A percentile compares a stretch with the other conserved stretches of the same genome.
Conservation (phyloP, 2,888 invertebrate species). For the Cetonia aurata region DNA sequence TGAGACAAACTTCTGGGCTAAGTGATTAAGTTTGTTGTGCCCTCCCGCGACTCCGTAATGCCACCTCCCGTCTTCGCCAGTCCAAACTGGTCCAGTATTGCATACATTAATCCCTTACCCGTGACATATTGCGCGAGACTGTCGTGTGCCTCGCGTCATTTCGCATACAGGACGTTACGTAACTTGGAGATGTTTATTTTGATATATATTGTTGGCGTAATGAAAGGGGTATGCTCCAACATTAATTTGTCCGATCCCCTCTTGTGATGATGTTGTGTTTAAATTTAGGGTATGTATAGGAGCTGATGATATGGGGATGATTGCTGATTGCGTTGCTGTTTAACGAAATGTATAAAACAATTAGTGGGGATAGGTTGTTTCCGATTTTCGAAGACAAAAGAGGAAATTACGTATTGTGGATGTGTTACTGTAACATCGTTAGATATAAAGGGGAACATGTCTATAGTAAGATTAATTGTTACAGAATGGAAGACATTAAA, state of each 20-base stretch:
- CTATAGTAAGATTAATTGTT: no score
- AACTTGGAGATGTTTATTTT: background rate
- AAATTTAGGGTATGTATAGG: slow-evolving; percentile 5
- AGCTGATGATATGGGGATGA: slow-evolving; percentile 10
- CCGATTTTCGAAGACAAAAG: no score
- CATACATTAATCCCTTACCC: slow-evolving; percentile 44
- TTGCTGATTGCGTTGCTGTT: no score
- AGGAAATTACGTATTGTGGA: no score
- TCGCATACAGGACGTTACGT: background rate
- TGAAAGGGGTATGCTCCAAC: background rate
- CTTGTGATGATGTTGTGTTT: no score
- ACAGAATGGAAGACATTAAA: no score
- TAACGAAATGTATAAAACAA: no score
- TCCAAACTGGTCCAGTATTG: slow-evolving; percentile 17
- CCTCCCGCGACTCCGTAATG: slow-evolving; percentile 17
- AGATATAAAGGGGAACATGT: no score
- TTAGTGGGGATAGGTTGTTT: no score
- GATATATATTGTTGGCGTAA: background rate
- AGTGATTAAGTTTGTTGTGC: slow-evolving; percentile 45
- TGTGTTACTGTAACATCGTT: no score
- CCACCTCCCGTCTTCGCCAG: slow-evolving; percentile 2
- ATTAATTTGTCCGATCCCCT: no score
- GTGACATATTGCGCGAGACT: slow-evolving; percentile 33
- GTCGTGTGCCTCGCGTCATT: background rate
- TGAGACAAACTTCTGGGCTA: slow-evolving; percentile 37